Evolutionary conservation across 2,888 invertebrate genomes (phyloP).

Genomic region (Hemaris fuciformis): DNA sequence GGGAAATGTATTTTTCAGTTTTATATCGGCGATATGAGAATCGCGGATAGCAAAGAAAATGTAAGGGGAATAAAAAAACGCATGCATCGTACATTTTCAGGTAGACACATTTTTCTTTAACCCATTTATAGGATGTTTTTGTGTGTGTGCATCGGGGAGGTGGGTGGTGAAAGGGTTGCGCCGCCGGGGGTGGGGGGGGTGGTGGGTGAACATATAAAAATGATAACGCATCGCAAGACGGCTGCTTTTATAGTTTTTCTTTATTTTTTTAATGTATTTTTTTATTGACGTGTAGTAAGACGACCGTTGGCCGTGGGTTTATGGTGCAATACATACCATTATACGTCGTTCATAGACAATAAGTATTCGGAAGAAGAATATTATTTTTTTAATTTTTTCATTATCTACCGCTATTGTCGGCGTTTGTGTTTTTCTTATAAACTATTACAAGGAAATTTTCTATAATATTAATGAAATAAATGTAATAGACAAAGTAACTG

Average conservation of each 20-base stretch:
- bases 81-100: conserved; percentile 80
- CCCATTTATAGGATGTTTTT: conserved; percentile 74
- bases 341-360: no score
- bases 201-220: conserved; percentile 76
- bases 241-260: conserved; percentile 80
- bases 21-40: conserved; percentile 82
- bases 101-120: conserved; percentile 82
- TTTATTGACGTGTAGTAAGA: conserved; percentile 21
- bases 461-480: no score
- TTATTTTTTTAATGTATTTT: conserved; percentile 79
- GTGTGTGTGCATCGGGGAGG: conserved; percentile 63
- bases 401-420: no score
- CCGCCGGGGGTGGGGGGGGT: conserved; percentile 35
- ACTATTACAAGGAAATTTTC: no score
- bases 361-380: not conserved
- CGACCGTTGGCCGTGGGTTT: conserved; percentile 72
- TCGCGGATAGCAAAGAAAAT: conserved; percentile 81
- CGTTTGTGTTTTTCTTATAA: no score
- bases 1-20: conserved; percentile 79
- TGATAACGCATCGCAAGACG: conserved; percentile 82
- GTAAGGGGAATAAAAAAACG: conserved; percentile 76
- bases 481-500: no score
- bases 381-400: no score
- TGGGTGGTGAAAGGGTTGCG: conserved; percentile 53
- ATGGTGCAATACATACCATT: not conserved